Base-by-base conservation (phyloP, 1,140 invertebrate genomes). In the Stratiolaelaps scimitus region DNA sequence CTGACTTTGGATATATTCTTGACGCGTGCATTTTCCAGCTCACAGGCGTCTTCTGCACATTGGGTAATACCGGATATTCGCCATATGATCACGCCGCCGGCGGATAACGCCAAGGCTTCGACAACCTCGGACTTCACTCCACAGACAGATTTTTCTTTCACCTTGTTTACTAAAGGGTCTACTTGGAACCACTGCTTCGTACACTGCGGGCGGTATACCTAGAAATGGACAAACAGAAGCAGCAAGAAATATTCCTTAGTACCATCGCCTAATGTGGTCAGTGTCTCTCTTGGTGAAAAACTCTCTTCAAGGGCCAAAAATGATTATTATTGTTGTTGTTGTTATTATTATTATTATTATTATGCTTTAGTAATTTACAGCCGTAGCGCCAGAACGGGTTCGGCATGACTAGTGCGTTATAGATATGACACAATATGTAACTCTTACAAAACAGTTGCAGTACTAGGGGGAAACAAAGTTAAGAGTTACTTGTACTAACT, bases 121-220 rank as follows among this genome's bases (percentile, higher is more conserved):
- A 30, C 7, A 6, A n/a, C 19, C 65, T 65, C 1, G 26, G 29
- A 19, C 43, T 56, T 30, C 20, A 29, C 67, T 13, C 43, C 26
- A 44, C 28, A 34, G 67, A 48, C 47, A 19, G 43, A 67, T 29
- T 45, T 67, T 34, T 67, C 30, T 28, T 30, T 67, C 10, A 23
- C 29, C n/a, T 43, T 30, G 34, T 56, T 47, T n/a, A 46, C 7
- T 7, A 66, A 17, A 28, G 19, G 47, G 15, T 48, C 47, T 7
- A 48, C 28, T 28, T 23, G 20, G 47, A 48, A 48, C 47, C 47
- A 48, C 15, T 48, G 19, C 15, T 15, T 4, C 47, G 28, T 48
- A 15, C 47, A 23, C 66, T 15, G 5, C 1, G 17, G 44, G 26
- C 44, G 66, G n/a, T 26, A 45, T 40, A 68, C 20, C 44, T 65